Base-by-base conservation (phyloP, 2,113 vertebrate species). In the Siniperca knerii region DNA sequence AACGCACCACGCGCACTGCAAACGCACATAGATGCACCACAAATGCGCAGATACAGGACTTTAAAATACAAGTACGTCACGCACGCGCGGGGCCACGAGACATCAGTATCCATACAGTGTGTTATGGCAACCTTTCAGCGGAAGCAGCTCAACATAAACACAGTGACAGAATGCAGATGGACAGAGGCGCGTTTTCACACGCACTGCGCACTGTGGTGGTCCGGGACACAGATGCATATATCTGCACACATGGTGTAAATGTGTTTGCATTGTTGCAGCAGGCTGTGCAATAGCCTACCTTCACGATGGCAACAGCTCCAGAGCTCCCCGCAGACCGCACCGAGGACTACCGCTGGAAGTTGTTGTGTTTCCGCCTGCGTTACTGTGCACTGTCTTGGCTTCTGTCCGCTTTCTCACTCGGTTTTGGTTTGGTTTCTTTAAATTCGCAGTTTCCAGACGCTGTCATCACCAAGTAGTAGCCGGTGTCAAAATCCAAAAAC, bases 271-370 rank as follows among this genome's bases (percentile, higher is more conserved):
- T 18, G 55, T 4, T 11, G 78, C 75, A 20, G 65, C 54, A 2
- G 20, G 7, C 8, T 40, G 80, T 10, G 67, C 60, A 20, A 0
- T 4, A 11, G 61, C 70, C 35, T 62, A 79, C 87, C 89, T 90
- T 35, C 16, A 4, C 7, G 50, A 16, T 54, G 40, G 37, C 52
- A 35, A 4, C 65, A 62, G 77, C 61, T 52, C 73, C 71, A 4
- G 13, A 62, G 73, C 67, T 77, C 57, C 79, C 29, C 55, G 64
- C 82, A 65, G 62, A 70, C 81, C 76, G 54, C 15, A 42, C 42
- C 55, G 60, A 72, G 70, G 29, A 64, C 82, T 6, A 0, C 29
- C n/a, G 77, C 67, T 85, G 58, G 55, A 90, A 87, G 86, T 90
- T 89, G 82, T 40, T 72, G 70, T 57, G 57, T 21, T 75, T 18